These are phyloP conservation scores for Gymnorhina tibicen DNA, from an alignment of 2,113 vertebrate genomes.

Conservation along the genomic window DNA sequence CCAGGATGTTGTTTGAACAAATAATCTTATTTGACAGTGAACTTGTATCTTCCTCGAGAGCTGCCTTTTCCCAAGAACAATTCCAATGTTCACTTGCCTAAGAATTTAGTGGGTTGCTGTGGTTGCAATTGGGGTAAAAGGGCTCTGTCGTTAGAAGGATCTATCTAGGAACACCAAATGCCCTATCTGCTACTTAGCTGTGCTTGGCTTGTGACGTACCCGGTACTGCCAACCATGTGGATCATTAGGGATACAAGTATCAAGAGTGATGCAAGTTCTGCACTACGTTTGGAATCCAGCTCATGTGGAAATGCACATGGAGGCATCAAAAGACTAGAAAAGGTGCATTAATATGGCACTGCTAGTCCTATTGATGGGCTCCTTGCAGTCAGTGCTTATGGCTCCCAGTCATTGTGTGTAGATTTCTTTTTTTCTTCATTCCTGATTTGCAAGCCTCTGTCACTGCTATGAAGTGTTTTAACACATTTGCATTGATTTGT, in stretches of 20 bases:
- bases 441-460: background rate
- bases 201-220: background rate
- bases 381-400: background rate
- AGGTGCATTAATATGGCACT: background rate
- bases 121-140: background rate
- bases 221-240: background rate
- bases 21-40: background rate
- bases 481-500: background rate
- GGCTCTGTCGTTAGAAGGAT: background rate
- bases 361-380: background rate
- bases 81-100: background rate
- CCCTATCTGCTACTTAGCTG: background rate
- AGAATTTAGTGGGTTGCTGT: background rate
- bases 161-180: accelerated
- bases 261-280: background rate
- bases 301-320: background rate
- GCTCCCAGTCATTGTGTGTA: background rate
- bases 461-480: background rate
- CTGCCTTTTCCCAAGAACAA: background rate
- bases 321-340: background rate
- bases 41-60: background rate
- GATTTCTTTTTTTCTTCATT: background rate
- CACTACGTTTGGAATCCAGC: background rate
- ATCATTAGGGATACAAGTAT: background rate
- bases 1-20: background rate